Evolutionary conservation across 1,140 invertebrate species (phyloP), one percentile per base, ranked within the genome.

Genomic region (Laodelphax striatellus): DNA sequence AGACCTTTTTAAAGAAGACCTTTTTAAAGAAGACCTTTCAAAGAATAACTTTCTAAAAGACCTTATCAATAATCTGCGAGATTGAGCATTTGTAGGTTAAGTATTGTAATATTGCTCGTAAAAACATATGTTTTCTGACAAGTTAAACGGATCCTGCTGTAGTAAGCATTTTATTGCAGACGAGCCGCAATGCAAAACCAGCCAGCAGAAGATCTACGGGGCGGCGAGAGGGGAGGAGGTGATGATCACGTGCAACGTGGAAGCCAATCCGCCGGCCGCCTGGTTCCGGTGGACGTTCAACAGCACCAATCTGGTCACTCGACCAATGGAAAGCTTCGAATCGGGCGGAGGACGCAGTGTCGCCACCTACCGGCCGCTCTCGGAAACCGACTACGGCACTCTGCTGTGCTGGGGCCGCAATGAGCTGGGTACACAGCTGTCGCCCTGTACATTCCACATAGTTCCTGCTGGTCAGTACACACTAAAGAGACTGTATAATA

Each of bases 271-370:
- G 5, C 54, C 70, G 14, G 74, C 75, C 21, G 67, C 76, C 46
- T 70, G 73, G 53, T 82, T 80, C 67, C 71, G 73, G n/a, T 82
- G 81, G 81, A 75, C 72, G 58, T 82, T 82, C 68, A 82, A 82
- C 70, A 80, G 77, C 65, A 79, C 79, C 13, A 76, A 76, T 3
- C 74, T 76, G 44, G 41, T 19, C 3, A 52, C 52, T 16, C 28
- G 24, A 13, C 9, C 34, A 0, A 38, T 61, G 59, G 65, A 14
- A 60, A 59, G 38, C 62, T 63, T 14, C 41, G 70, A 68, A 55
- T 65, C 58, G 21, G 69, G 63, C 16, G 68, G 68, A 19, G 64
- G 68, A 1, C 65, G 65, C 16, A 78, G 76, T 64, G 67, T 73
- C 8, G 69, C 79, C 14, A 74, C 73, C 1, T 81, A 79, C 66